Evolutionary conservation across 1,140 invertebrate species (phyloP).

Genomic region (Globodera rostochiensis): DNA sequence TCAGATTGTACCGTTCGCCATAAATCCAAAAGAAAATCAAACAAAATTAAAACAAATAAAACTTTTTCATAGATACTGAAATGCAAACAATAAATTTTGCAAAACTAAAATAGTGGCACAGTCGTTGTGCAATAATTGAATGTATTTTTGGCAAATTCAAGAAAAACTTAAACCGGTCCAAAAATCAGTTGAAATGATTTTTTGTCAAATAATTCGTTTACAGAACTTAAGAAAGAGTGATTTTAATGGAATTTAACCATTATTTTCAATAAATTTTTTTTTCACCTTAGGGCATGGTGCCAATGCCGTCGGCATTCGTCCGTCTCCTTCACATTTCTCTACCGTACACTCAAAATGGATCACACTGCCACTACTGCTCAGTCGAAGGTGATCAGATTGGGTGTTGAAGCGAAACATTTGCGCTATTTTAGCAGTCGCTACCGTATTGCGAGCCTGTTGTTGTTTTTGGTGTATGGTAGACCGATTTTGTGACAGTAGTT

Average conservation of each 20-base stretch:
- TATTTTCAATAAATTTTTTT: not conserved
- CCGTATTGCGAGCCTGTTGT: not conserved
- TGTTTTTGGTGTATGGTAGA: slow-evolving; percentile 8
- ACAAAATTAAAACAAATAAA: too few species aligned
- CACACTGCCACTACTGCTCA: slow-evolving; percentile 9
- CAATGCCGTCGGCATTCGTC: not conserved
- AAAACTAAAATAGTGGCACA: too few species aligned
- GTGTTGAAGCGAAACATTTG: slow-evolving; percentile 20
- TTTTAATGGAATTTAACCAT: not conserved
- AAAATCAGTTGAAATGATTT: too few species aligned
- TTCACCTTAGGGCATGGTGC: slow-evolving; percentile 9
- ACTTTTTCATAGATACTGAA: too few species aligned
- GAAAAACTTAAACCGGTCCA: too few species aligned
- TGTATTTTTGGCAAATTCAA: too few species aligned
- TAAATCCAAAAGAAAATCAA: too few species aligned
- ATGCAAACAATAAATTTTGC: too few species aligned
- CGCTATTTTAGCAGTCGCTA: slow-evolving; percentile 24
- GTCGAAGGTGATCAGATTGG: slow-evolving; percentile 3
- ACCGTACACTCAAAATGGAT: slow-evolving; percentile 25
- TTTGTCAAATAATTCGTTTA: too few species aligned
- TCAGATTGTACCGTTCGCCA: too few species aligned
- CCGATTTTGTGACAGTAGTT: not conserved
- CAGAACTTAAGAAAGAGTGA: too few species aligned
- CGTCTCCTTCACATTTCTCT: slow-evolving; percentile 14
- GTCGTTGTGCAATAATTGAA: too few species aligned